These are phyloP conservation scores for Beroe forskalii DNA, from an alignment of 37 sponge, comb jelly and placozoan genomes.

Conservation along the genomic window DNA sequence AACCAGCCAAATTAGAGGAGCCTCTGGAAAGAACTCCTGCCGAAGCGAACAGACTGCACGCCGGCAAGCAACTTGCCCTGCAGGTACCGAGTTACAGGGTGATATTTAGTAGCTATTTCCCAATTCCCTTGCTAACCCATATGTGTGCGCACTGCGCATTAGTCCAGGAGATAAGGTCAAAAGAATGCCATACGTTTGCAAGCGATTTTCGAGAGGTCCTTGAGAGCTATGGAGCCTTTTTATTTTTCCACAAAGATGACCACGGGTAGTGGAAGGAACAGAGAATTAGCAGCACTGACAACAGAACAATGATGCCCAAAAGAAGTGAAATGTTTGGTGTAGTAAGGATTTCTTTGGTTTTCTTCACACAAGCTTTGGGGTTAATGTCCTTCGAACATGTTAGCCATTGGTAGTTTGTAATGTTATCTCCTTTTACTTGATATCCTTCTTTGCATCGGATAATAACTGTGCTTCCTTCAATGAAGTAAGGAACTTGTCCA, in stretches of 20 bases:
- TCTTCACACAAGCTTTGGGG: background rate
- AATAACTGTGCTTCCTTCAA: background rate
- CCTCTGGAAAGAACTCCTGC: constrained; percentile 45
- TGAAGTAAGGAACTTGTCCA: background rate
- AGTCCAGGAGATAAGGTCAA: no score
- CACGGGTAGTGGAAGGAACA: background rate
- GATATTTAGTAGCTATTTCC: no score
- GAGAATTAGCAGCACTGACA: background rate
- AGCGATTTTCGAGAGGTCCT: no score
- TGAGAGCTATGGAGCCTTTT: no score
- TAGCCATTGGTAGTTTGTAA: background rate
- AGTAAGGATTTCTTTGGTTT: background rate
- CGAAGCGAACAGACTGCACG: constrained; percentile 52
- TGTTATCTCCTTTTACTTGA: background rate
- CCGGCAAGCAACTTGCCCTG: constrained; percentile 42
- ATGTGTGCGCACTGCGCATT: no score
- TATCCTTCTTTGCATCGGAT: background rate
- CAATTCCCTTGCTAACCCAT: no score
- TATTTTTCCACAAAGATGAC: background rate
- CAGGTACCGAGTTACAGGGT: no score
- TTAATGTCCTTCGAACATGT: background rate
- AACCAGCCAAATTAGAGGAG: background rate
- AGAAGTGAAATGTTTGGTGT: background rate
- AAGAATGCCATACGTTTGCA: no score
- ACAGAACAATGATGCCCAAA: background rate